These are phyloP conservation scores for Acleris laterana DNA, from an alignment of 2,888 invertebrate species.

Conservation along the genomic window DNA sequence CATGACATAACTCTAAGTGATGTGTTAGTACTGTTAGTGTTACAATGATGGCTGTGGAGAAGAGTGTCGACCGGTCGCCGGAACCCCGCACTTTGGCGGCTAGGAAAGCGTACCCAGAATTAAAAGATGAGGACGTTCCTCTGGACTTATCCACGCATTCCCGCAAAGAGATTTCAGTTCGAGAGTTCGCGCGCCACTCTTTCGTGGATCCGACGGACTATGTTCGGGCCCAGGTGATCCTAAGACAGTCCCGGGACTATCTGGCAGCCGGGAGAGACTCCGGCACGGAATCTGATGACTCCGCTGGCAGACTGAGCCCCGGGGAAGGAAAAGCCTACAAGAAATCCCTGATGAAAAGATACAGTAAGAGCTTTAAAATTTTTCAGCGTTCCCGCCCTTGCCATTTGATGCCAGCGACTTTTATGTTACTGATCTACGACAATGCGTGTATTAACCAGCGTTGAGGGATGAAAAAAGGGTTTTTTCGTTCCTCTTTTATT, in stretches of 20 bases:
- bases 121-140: constrained; percentile 86
- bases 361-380: constrained; percentile 89
- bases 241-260: constrained; percentile 79
- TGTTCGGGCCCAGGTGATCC: constrained; percentile 77
- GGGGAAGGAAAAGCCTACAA: constrained; percentile 90
- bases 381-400: constrained; percentile 17
- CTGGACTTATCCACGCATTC: constrained; percentile 89
- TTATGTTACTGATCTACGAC: constrained; percentile 24
- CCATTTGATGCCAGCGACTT: constrained; percentile 19
- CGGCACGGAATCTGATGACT: constrained; percentile 92
- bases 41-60: constrained; percentile 82
- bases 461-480: constrained; percentile 10
- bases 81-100: constrained; percentile 80
- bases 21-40: constrained; percentile 74
- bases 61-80: constrained; percentile 65
- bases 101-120: constrained; percentile 79
- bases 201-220: constrained; percentile 80
- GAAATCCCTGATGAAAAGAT: constrained; percentile 96
- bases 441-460: constrained; percentile 4
- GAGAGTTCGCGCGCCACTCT: constrained; percentile 79
- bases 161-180: constrained; percentile 77
- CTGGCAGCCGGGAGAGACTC: constrained; percentile 86
- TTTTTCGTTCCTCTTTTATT: neutral
- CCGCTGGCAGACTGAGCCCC: constrained; percentile 88
- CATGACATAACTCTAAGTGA: constrained; percentile 79